Evolutionary conservation across 2,797 vertebrate species (phyloP).

Genomic region (Falco peregrinus): DNA sequence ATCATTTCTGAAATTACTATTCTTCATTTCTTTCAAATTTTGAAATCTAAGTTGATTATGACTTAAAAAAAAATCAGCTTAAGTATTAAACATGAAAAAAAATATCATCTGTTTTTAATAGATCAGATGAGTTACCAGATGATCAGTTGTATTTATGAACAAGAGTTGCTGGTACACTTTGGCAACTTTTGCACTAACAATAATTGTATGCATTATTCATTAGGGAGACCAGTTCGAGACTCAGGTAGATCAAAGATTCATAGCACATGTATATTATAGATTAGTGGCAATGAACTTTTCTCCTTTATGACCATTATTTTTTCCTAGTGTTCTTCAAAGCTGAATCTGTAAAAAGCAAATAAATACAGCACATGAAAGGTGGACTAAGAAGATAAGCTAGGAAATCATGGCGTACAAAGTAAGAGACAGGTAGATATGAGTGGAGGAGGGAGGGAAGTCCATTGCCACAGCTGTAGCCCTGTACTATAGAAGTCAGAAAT

Average conservation of each 20-base stretch:
- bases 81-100: not conserved
- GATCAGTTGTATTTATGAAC: not conserved
- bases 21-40: not conserved
- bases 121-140: fast-evolving
- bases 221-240: not conserved
- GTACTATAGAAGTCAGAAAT: not conserved
- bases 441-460: not conserved
- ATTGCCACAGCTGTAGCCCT: not conserved
- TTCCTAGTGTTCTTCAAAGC: not conserved
- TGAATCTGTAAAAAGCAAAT: not conserved
- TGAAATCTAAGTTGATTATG: not conserved
- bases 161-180: not conserved
- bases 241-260: not conserved
- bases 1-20: not conserved
- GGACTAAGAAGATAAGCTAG: not conserved
- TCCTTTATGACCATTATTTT: not conserved
- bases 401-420: not conserved
- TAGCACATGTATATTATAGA: not conserved
- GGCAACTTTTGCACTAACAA: not conserved
- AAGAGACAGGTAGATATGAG: not conserved
- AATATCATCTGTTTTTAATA: not conserved
- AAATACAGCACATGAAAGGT: not conserved
- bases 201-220: not conserved
- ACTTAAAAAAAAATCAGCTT: not conserved
- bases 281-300: not conserved